phyloP scores from a whole-genome alignment of 2,797 vertebrate species.

The Gallinago stenura region DNA sequence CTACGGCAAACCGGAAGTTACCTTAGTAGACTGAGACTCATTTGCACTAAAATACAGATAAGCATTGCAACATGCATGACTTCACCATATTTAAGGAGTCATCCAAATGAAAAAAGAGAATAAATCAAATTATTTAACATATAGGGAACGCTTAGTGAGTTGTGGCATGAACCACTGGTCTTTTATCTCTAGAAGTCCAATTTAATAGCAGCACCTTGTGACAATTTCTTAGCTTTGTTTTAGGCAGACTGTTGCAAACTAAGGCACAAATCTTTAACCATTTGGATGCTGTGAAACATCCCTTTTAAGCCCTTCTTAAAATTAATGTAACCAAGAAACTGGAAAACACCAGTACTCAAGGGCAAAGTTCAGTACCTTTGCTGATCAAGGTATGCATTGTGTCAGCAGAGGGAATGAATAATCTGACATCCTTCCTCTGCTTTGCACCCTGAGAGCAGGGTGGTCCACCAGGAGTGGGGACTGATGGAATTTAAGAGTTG shows the following conservation, averaged over 20 bases:
- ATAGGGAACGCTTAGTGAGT: neutral
- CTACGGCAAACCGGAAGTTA: constrained; percentile 81
- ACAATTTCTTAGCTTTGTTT: neutral
- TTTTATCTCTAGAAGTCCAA: neutral
- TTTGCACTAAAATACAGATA: constrained; percentile 12
- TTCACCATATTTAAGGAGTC: constrained; percentile 24
- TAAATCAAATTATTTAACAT: neutral
- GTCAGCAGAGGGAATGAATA: neutral
- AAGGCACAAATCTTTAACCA: neutral
- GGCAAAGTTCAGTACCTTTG: neutral
- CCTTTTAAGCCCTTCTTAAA: neutral
- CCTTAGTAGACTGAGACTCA: constrained; percentile 53
- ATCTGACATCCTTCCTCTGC: neutral
- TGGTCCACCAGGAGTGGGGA: neutral
- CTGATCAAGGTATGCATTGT: neutral
- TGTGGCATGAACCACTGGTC: neutral
- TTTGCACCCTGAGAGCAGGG: constrained; percentile 2
- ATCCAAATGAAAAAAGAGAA: constrained; percentile 62
- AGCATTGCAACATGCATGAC: constrained; percentile 46
- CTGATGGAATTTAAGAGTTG: neutral
- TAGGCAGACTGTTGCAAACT: neutral
- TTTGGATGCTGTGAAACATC: constrained; percentile 22
- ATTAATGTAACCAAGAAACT: neutral
- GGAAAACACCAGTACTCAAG: constrained; percentile 4
- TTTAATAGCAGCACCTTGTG: neutral